Base-by-base conservation (phyloP, 2,888 invertebrate species). In the Heliconius aoede region DNA sequence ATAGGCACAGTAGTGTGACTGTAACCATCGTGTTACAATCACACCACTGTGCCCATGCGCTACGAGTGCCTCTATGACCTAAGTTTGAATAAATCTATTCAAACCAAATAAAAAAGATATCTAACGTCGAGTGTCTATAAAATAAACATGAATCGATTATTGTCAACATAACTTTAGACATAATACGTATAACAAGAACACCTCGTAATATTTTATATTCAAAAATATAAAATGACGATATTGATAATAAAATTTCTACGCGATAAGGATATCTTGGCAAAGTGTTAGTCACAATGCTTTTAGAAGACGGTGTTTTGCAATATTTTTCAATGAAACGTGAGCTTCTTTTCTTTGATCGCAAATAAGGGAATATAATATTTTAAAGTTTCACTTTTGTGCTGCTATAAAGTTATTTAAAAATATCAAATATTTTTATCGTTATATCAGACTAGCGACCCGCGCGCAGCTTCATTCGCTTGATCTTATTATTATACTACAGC, bases 121-220 rank as follows among this genome's bases (percentile, higher is more conserved):
- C 8, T 18, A 40, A 15, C 24, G 24, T 36, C 36, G 11, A 65
- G 24, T 15, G 24, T 36, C 65, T 36, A 65, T 65, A 65, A 65
- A 65, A 65, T 65, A 65, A 65, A 65, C 24, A 65, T 65, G 65
- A 40, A 65, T 24, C 65, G 65, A 65, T 65, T 40, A 65, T 36
- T 8, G 36, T 65, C 26, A 65, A 65, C 36, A 65, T 28, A 65
- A 24, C 4, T 65, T 40, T 18, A n/a, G 18, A 15, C 15, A 26
- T 65, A 65, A 65, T 36, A 36, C 24, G 18, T 36, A 65, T 36
- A 65, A 65, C 36, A 24, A 24, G 65, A 65, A 36, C 36, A 65
- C 65, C 65, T 40, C 24, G 7, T 65, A 65, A 65, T 65, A 40
- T 65, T 65, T 65, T 40, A 40, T 65, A 36, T 65, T 36, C 7